Conservation (phyloP, 2,797 vertebrate genomes). For the Chaunax sp. region DNA sequence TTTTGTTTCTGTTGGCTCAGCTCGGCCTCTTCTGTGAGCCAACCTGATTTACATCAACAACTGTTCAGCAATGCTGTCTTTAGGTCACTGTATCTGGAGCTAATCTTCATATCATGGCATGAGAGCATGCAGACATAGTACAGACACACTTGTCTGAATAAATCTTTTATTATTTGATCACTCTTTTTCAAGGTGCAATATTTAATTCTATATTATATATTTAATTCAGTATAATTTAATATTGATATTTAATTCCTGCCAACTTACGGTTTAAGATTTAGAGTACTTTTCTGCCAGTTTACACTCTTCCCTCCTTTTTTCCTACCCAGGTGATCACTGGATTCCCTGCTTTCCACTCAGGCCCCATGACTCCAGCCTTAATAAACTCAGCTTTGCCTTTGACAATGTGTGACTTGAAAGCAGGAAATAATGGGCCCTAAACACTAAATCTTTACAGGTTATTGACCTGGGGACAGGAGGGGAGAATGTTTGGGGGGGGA, state of each 20-base stretch:
- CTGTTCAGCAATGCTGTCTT: conserved; percentile 9
- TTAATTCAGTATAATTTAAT: not conserved
- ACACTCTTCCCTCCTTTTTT: conserved; percentile 45
- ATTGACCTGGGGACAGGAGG: conserved; percentile 74
- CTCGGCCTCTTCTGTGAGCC: conserved; percentile 27
- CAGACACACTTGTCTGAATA: no score
- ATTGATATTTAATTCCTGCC: no score
- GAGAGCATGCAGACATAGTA: not conserved
- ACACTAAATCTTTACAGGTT: conserved; percentile 85
- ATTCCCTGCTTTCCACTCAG: conserved; percentile 53
- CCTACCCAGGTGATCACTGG: conserved; percentile 58
- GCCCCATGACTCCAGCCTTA: conserved; percentile 70
- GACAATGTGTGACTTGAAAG: conserved; percentile 86
- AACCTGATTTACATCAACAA: conserved; percentile 24
- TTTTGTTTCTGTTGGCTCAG: conserved; percentile 59
- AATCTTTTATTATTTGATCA: no score
- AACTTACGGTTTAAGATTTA: no score
- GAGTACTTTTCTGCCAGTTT: conserved; percentile 19
- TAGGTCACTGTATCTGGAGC: not conserved
- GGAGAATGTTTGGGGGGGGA: conserved; percentile 20
- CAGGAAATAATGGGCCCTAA: conserved; percentile 87
- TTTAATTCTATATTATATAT: no score
- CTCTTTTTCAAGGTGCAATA: no score
- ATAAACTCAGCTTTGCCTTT: conserved; percentile 81
- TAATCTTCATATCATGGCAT: not conserved